Evolutionary conservation across 2,888 invertebrate genomes (phyloP), one percentile per base, ranked within the genome.

Genomic region (Tinea semifulvella): DNA sequence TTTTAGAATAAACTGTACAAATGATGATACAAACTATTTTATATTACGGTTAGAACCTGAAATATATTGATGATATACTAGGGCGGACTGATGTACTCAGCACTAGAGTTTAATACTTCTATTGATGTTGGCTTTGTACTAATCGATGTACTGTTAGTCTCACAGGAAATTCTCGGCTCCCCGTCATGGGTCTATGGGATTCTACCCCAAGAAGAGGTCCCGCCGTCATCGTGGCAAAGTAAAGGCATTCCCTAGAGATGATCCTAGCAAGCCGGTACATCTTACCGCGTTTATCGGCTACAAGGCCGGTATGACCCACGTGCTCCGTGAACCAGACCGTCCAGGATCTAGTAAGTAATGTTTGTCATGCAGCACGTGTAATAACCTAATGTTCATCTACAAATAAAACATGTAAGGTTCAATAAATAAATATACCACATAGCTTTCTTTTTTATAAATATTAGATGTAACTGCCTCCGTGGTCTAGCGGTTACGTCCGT

Each of bases 241-340:
- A 53, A 99, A 99, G 94, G 95, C 98, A 46, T 99, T 98, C 86
- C 99, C 99, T 22, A 98, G 94, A 70, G 99, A 99, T 88, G 97
- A 99, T 71, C 84, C 92, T 20, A 88, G 84, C 60, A 98, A 98
- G 75, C 98, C 99, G 35, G 95, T 98, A 2, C 98, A 98, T 81
- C 84, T 99, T 49, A 99, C 99, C 1, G 95, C 98, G 40, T 99
- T 99, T 69, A 86, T 99, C 59, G 97, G 94, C 48, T 99, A 98
- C 83, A 99, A 99, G 77, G 98, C 99, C 66, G 99, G 99, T 72
- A 99, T 99, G 99, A 98, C 97, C 62, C 99, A 99, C 75, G 93
- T 99, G 76, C 94, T 99, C 7, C 88, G 99, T 57, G 99, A 99
- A 82, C 98, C 97, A 44, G 97, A 98, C 82, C 90, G 97, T 82